Percentiles rank a stretch among this genome's conserved stretches.
phyloP scores from a whole-genome alignment of 1,140 invertebrate species.

The Drosophila tristis region DNA sequence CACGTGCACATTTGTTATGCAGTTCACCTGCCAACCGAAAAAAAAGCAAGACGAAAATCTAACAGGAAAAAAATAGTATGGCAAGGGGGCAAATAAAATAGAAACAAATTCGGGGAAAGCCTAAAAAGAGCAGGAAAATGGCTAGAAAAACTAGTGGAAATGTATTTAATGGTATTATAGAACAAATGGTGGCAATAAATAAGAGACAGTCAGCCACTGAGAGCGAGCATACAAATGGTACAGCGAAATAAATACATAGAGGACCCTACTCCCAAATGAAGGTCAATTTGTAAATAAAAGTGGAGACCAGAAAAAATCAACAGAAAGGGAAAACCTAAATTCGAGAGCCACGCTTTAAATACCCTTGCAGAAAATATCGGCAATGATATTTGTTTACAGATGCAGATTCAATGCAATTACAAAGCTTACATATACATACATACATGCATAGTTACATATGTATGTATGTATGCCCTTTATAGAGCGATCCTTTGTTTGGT shows the following conservation, averaged over 20 bases:
- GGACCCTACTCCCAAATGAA: background rate
- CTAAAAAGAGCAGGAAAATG: background rate
- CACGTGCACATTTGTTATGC: conserved; percentile 47
- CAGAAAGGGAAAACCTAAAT: background rate
- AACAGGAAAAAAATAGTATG: conserved; percentile 1
- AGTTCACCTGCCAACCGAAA: conserved; percentile 24
- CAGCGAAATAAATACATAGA: background rate
- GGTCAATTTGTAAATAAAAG: conserved; percentile 13
- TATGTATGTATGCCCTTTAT: too few species aligned
- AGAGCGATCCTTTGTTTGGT: too few species aligned
- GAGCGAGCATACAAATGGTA: conserved; percentile 3
- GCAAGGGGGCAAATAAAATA: background rate
- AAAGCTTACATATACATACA: too few species aligned
- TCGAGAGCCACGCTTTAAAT: background rate
- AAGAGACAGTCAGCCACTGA: conserved; percentile 6
- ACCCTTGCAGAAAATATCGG: too few species aligned
- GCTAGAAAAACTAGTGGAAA: background rate
- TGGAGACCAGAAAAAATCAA: conserved; percentile 2
- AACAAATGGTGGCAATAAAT: conserved; percentile 41
- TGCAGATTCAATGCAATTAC: too few species aligned
- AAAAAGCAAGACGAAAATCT: conserved; percentile 6
- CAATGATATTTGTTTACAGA: too few species aligned
- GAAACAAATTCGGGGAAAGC: conserved; percentile 5
- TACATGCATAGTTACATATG: too few species aligned
- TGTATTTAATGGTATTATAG: conserved; percentile 34